Conservation (phyloP, 2,888 invertebrate genomes). For the Rhagonycha fulva region DNA sequence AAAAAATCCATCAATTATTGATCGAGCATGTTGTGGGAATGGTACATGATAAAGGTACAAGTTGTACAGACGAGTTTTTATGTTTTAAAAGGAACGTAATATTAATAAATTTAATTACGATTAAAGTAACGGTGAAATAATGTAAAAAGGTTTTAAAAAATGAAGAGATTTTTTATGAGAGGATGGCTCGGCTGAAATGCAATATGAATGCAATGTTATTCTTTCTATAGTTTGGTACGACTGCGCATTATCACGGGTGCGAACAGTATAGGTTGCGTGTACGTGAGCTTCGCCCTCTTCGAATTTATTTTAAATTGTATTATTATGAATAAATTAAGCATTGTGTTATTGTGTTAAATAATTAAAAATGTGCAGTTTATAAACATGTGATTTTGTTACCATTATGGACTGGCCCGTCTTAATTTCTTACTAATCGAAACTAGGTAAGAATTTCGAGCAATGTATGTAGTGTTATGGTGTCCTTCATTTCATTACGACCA, state of each 20-base stretch:
- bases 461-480: conserved; percentile 23
- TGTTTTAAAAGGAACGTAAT: not conserved
- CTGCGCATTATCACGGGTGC: conserved; percentile 47
- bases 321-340: conserved; percentile 31
- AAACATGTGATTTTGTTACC: not conserved
- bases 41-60: not conserved
- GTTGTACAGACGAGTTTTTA: not conserved
- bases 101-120: not conserved
- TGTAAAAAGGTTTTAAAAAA: not conserved
- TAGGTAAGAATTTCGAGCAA: conserved; percentile 23
- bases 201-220: conserved; percentile 3
- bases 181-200: not conserved
- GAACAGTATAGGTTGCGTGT: conserved; percentile 46
- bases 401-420: not conserved
- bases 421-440: not conserved
- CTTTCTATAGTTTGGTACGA: conserved; percentile 12
- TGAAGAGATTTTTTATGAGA: not conserved
- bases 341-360: conserved; percentile 48
- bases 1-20: not conserved
- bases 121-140: not conserved
- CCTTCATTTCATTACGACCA: conserved; percentile 8
- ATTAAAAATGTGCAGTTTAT: conserved; percentile 9
- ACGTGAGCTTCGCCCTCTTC: conserved; percentile 50
- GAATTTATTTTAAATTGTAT: conserved; percentile 49
- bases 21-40: not conserved